A percentile compares a stretch with the other conserved stretches of the same genome.
phyloP scores from a whole-genome alignment of 2,888 invertebrate species.

The Mechanitis messenoides region DNA sequence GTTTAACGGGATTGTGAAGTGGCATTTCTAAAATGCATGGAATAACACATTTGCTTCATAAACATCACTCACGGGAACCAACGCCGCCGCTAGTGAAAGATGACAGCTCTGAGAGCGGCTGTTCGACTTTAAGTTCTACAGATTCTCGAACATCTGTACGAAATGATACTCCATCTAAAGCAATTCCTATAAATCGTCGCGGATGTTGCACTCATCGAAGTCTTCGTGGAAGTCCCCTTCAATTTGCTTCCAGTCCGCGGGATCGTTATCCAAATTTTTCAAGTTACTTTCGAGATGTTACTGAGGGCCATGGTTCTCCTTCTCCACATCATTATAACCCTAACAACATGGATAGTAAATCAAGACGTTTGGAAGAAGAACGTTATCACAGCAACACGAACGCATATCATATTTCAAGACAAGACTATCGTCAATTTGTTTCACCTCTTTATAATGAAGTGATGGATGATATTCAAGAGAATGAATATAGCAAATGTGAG shows the following conservation, averaged over 20 bases:
- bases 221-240: constrained; percentile 50
- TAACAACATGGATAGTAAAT: constrained; percentile 47
- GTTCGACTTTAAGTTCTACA: constrained; percentile 49
- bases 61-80: constrained; percentile 54
- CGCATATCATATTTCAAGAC: constrained; percentile 49
- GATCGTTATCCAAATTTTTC: constrained; percentile 67
- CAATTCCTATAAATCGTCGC: constrained; percentile 53
- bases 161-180: constrained; percentile 40
- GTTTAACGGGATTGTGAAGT: constrained; percentile 4
- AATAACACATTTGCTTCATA: constrained; percentile 63
- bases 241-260: constrained; percentile 63
- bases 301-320: constrained; percentile 46
- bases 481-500: constrained; percentile 69
- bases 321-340: constrained; percentile 38
- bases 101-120: constrained; percentile 68
- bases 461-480: constrained; percentile 72
- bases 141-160: constrained; percentile 41
- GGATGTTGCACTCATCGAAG: constrained; percentile 49
- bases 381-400: constrained; percentile 50
- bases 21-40: constrained; percentile 24
- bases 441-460: constrained; percentile 64
- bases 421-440: constrained; percentile 65
- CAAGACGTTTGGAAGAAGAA: constrained; percentile 52
- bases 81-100: constrained; percentile 56
- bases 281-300: constrained; percentile 64